phyloP scores from a whole-genome alignment of 2,797 vertebrate species.

The Mionectes olivaceus region DNA sequence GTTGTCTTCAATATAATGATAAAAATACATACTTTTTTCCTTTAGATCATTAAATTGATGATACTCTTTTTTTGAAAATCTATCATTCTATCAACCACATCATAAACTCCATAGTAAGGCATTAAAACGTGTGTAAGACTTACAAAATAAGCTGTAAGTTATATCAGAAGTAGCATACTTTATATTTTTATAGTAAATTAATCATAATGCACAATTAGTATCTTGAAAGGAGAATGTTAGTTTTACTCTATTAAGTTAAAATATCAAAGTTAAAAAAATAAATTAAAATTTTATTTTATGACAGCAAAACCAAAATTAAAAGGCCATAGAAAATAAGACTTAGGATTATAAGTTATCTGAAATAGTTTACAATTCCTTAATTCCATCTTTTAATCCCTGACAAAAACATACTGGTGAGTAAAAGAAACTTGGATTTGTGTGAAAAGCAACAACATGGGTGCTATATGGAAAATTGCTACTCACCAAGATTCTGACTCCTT shows the following conservation, averaged over 20 bases:
- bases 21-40: neutral
- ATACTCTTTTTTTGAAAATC: neutral
- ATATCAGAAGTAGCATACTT: neutral
- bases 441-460: neutral
- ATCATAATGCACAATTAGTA: neutral
- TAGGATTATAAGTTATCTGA: neutral
- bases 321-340: neutral
- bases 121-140: fast-evolving
- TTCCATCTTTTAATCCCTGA: neutral
- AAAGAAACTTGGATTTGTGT: neutral
- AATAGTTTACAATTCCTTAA: neutral
- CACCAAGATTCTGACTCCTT: neutral
- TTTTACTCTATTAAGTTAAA: neutral
- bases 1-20: neutral
- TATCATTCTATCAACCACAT: neutral
- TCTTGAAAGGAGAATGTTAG: neutral
- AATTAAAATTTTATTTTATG: neutral
- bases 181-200: neutral
- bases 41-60: neutral
- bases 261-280: neutral
- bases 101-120: neutral
- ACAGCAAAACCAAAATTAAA: neutral
- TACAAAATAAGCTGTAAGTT: neutral
- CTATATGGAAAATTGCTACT: neutral
- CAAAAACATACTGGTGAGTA: neutral